Base-by-base conservation (phyloP, 2,888 invertebrate genomes). In the Strigamia crassipes region DNA sequence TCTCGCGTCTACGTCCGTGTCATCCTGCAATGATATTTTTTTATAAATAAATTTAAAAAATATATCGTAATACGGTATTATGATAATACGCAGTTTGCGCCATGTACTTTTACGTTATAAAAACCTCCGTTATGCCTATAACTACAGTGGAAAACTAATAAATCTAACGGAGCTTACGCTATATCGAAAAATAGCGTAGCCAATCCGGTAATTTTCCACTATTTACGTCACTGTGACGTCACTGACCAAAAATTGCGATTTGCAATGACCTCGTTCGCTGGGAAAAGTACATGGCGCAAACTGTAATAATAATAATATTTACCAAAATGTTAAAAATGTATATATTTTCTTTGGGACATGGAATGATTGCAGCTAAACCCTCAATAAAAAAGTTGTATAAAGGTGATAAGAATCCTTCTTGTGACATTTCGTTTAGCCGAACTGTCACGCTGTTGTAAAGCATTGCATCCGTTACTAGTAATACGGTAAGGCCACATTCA, bases 401-500 rank as follows among this genome's bases (percentile, higher is more conserved):
- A 0, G 96, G 96, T 0, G 96, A 96, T 0, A 98, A 90, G 87
- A 98, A 97, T 4, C 94, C 94, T 85, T 96, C 94, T 79, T 94
- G 94, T 0, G 96, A 96, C 95, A 97, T 96, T 86, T 96, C 95
- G 87, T 95, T 94, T 21, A 98, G 89, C 1, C 97, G 91, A 0
- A 99, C 94, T 0, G 97, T 97, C 61, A 98, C 96, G 0, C 97
- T 96, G 88, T 96, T 96, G 86, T 93, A 93, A 0, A 98, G 89
- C 96, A 98, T 97, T 85, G 96, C 94, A 86, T 96, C 95, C 0
- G 97, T 97, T 83, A 99, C 95, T 38, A 97, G 90, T 0, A 96
- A 91, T 0, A 97, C 97, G 0, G 93, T 92, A 0, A 98, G 90
- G 83, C 94, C 94, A 94, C 97, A 97, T 85, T 95, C 93, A 0